Conservation (phyloP, 2,113 vertebrate genomes). For the Fregata magnificens region DNA sequence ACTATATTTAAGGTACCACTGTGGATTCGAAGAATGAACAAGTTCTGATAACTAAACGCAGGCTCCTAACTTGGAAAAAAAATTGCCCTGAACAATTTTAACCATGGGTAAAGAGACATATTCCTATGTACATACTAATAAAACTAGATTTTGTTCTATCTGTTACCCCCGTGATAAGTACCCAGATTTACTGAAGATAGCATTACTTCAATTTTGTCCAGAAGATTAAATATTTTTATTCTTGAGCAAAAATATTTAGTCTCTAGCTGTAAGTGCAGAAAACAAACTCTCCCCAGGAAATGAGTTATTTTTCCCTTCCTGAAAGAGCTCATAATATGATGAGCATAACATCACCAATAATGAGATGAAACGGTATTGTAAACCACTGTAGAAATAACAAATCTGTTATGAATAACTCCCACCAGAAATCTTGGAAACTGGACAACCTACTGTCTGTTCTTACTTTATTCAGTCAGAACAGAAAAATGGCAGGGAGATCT, state of each 20-base stretch:
- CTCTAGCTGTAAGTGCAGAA: not conserved
- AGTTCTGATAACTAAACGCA: not conserved
- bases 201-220: not conserved
- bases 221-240: not conserved
- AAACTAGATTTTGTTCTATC: not conserved
- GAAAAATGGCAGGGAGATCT: not conserved
- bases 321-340: not conserved
- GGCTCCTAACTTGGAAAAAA: not conserved
- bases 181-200: not conserved
- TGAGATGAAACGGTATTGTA: not conserved
- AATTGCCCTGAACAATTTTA: not conserved
- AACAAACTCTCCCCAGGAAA: not conserved
- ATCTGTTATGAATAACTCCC: not conserved
- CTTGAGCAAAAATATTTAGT: not conserved
- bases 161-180: not conserved
- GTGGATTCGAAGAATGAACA: not conserved
- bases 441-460: slow-evolving; percentile 3
- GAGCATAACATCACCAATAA: not conserved
- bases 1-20: not conserved
- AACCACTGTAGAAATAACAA: slow-evolving; percentile 1
- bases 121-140: not conserved
- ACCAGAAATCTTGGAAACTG: slow-evolving; percentile 28
- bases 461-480: not conserved
- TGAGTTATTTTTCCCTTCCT: slow-evolving; percentile 7
- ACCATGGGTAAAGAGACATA: not conserved